Percentiles rank a stretch among this genome's conserved stretches.
phyloP scores from a whole-genome alignment of 2,888 invertebrate genomes.

The Idaea dimidiata region DNA sequence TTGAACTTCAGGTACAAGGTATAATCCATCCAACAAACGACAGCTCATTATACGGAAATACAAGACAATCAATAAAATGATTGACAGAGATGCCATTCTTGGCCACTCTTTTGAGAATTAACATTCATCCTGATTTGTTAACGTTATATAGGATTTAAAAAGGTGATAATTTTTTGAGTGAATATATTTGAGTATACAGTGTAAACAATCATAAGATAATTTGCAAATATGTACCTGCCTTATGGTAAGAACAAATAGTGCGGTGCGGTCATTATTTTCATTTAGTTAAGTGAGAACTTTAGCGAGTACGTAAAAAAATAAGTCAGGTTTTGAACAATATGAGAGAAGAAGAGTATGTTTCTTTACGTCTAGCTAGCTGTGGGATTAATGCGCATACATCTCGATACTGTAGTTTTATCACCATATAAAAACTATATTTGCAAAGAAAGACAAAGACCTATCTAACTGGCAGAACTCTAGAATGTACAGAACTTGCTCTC shows the following conservation, averaged over 20 bases:
- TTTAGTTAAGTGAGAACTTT: neutral
- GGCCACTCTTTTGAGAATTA: slow-evolving; percentile 22
- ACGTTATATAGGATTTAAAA: slow-evolving; percentile 28
- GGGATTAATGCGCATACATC: too few relatives aligned
- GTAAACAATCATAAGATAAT: neutral
- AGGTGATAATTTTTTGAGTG: slow-evolving; percentile 11
- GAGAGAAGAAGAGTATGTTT: too few relatives aligned
- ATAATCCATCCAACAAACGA: slow-evolving; percentile 44
- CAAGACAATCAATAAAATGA: slow-evolving; percentile 38
- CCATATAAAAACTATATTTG: too few relatives aligned
- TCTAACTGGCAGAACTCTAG: too few relatives aligned
- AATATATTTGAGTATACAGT: neutral
- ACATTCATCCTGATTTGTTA: slow-evolving; percentile 17
- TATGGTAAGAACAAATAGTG: neutral
- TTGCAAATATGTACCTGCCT: too few relatives aligned
- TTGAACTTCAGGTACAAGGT: slow-evolving; percentile 54
- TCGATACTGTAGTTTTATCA: too few relatives aligned
- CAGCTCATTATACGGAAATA: slow-evolving; percentile 35
- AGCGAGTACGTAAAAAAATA: neutral
- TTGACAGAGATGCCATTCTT: slow-evolving; percentile 49
- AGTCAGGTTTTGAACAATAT: too few relatives aligned
- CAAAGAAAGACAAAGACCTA: too few relatives aligned
- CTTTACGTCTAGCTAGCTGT: too few relatives aligned
- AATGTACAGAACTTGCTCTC: too few relatives aligned
- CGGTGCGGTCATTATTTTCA: neutral